Evolutionary conservation across 1,140 invertebrate species (phyloP).

Genomic region (Drosophila dunni): DNA sequence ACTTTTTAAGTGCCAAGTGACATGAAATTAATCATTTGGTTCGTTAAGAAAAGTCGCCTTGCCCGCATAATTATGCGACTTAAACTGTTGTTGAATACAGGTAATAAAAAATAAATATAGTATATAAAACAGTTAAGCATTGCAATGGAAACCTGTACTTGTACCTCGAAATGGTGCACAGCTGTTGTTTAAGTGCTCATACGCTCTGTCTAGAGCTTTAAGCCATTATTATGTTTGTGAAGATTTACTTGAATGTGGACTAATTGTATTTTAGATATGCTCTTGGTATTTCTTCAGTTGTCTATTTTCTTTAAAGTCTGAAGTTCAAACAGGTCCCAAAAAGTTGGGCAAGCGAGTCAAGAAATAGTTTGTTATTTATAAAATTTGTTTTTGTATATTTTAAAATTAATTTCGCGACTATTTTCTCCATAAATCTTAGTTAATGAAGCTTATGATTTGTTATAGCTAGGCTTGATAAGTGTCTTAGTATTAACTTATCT

Average conservation of each 20-base stretch:
- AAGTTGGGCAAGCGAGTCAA: no score
- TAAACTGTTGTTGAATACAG: constrained; percentile 9
- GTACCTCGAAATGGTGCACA: background rate
- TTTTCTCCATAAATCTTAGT: no score
- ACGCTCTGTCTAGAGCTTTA: background rate
- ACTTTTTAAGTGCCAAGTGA: constrained; percentile 33
- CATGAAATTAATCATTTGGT: constrained; percentile 71
- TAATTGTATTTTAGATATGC: constrained; percentile 1
- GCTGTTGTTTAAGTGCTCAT: background rate
- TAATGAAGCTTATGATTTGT: no score
- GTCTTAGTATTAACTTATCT: no score
- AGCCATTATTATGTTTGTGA: background rate
- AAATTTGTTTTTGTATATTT: background rate
- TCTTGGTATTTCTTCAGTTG: background rate
- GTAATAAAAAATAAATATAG: background rate
- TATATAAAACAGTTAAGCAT: background rate
- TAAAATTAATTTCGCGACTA: no score
- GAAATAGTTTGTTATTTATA: background rate
- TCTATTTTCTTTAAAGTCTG: background rate
- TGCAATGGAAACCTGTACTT: constrained; percentile 4
- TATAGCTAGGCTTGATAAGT: no score
- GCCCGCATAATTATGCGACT: constrained; percentile 56
- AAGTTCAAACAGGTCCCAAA: no score
- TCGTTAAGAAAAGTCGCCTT: constrained; percentile 50
- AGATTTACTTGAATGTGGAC: background rate